Conservation (phyloP, 2,888 invertebrate species). For the Ophion ellenae region DNA sequence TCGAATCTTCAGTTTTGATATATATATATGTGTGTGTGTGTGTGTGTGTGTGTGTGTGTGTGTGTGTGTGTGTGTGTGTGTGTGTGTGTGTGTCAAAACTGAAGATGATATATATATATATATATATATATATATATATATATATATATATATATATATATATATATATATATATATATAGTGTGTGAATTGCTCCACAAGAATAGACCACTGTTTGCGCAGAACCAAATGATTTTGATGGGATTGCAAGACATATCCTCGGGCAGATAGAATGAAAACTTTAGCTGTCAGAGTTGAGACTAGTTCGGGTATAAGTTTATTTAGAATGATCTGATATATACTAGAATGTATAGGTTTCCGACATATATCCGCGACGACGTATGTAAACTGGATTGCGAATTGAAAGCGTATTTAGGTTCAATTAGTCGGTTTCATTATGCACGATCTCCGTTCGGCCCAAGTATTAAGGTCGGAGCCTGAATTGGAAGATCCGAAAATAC, state of each 20-base stretch:
- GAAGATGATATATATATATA: neutral
- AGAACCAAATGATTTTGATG: constrained; percentile 39
- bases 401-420: no score
- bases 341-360: neutral
- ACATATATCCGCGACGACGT: neutral
- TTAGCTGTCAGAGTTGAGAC: neutral
- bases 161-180: neutral
- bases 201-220: constrained; percentile 35
- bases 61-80: neutral
- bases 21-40: neutral
- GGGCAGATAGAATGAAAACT: constrained; percentile 21
- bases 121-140: neutral
- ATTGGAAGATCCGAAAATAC: no score
- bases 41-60: neutral
- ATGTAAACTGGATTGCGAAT: neutral
- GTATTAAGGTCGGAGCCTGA: no score
- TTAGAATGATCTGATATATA: neutral
- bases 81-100: neutral
- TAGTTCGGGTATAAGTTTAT: constrained; percentile 6
- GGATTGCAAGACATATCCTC: constrained; percentile 31
- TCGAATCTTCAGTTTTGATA: neutral
- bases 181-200: neutral
- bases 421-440: no score
- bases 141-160: neutral
- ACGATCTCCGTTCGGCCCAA: no score